Base-by-base conservation (phyloP, 2,797 vertebrate genomes). In the Coregonus ussuriensis region DNA sequence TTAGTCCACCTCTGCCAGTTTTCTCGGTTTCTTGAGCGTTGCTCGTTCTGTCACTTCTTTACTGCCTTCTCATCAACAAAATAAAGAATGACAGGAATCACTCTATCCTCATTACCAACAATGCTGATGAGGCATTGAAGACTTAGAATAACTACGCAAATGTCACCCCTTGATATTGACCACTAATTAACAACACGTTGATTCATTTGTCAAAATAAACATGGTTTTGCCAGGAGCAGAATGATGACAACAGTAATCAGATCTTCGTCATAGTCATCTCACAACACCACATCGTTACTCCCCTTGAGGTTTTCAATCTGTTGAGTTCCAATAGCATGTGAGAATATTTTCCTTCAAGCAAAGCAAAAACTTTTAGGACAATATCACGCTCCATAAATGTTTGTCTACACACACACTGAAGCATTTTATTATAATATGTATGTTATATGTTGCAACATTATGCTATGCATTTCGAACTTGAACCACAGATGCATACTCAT, bases 381-480 rank as follows among this genome's bases (percentile, higher is more conserved):
- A 84, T 83, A 77, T 77, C 76, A 76, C 18, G 81, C 82, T 76
- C 80, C 79, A 81, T 83, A 82, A 81, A 76, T 76, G 81, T 77
- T 74, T n/a, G 16, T 78, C 52, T 25, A 25, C 76, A 77, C 76
- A 78, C 74, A 79, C 63, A 63, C 51, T 37, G 47, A 53, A 54
- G 66, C 53, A 37, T 68, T 76, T 76, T 13, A 68, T 68, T 56
- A 75, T 78, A 63, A 76, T 25, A 25, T 25, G 25, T 25, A 25
- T 25, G 25, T 25, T 25, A 25, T 25, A 25, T 25, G 25, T 25
- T 25, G 25, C 25, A 25, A 25, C 11, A 13, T 25, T n/a, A 29
- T 70, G 4, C 51, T 37, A 16, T 15, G 52, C 33, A 56, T 56
- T 59, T 59, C 59, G n/a, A 18, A 35, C 35, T 14, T 35, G 14